Percentiles rank a stretch among this genome's conserved stretches.
These are phyloP conservation scores for Oophaga sylvatica DNA, from an alignment of 2,797 vertebrate species.

Conservation along the genomic window DNA sequence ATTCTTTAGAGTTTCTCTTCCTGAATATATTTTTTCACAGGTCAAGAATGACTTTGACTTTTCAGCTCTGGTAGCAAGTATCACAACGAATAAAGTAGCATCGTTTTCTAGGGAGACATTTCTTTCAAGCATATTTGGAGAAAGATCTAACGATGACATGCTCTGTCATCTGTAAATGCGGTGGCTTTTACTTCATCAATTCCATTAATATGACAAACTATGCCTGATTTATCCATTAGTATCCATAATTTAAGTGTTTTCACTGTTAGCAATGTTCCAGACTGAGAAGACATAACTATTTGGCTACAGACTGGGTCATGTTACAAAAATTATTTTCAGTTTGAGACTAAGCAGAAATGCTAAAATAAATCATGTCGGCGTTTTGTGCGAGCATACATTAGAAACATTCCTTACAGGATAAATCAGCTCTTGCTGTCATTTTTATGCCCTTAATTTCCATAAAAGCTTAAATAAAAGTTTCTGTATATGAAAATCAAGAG, in stretches of 20 bases:
- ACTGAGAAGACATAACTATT: slow-evolving; percentile 8
- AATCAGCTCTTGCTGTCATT: neutral
- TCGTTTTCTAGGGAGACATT: neutral
- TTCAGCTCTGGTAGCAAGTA: neutral
- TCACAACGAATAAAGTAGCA: neutral
- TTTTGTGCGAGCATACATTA: neutral
- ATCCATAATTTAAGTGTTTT: slow-evolving; percentile 9
- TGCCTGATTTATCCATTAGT: slow-evolving; percentile 9
- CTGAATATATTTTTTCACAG: neutral
- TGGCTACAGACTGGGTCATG: slow-evolving; percentile 3
- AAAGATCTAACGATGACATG: neutral
- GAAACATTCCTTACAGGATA: neutral
- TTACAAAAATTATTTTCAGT: slow-evolving; percentile 22
- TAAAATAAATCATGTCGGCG: slow-evolving; percentile 7
- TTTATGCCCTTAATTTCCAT: neutral
- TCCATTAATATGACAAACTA: neutral
- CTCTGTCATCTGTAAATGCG: neutral
- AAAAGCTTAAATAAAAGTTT: neutral
- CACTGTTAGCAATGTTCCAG: neutral
- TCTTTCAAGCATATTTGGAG: neutral
- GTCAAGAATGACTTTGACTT: neutral
- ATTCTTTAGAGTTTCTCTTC: neutral
- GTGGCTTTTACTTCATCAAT: neutral
- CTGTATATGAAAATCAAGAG: neutral
- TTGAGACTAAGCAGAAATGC: neutral